These are phyloP conservation scores for Coracias cyanogaster DNA, from an alignment of 2,797 vertebrate species.

Conservation along the genomic window DNA sequence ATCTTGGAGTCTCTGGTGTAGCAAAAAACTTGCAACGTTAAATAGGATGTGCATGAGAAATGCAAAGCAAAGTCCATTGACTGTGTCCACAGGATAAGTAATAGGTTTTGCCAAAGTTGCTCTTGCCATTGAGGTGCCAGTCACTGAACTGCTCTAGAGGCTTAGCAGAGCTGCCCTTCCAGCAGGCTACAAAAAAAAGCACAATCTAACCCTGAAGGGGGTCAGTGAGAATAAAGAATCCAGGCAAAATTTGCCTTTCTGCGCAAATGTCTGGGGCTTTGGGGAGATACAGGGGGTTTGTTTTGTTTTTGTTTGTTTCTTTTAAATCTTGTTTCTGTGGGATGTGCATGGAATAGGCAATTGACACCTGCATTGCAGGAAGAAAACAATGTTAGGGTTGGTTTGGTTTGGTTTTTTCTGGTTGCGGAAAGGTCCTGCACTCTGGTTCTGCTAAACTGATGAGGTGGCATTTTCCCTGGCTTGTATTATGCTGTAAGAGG, in stretches of 20 bases:
- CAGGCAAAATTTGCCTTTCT: not conserved
- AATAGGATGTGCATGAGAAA: not conserved
- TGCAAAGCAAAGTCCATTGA: not conserved
- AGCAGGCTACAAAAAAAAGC: not conserved
- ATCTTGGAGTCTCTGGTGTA: not conserved
- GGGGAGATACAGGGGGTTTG: not conserved
- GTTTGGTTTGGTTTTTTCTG: not conserved
- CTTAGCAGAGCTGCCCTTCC: not conserved
- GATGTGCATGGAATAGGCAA: not conserved
- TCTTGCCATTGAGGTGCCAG: not conserved
- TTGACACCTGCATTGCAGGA: not conserved
- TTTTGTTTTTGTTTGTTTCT: too few relatives aligned
- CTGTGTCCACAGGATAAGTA: not conserved
- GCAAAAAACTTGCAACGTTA: not conserved
- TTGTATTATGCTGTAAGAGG: not conserved
- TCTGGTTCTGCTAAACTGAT: not conserved
- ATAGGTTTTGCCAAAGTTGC: rapidly evolving
- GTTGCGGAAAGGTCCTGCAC: not conserved
- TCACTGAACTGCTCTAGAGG: not conserved
- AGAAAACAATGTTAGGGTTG: not conserved
- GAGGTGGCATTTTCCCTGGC: not conserved
- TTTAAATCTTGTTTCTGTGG: not conserved
- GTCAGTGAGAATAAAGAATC: not conserved
- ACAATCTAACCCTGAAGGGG: not conserved
- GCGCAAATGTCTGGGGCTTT: not conserved